phyloP scores from a whole-genome alignment of 2,113 vertebrate species.

The Halichoeres trimaculatus region DNA sequence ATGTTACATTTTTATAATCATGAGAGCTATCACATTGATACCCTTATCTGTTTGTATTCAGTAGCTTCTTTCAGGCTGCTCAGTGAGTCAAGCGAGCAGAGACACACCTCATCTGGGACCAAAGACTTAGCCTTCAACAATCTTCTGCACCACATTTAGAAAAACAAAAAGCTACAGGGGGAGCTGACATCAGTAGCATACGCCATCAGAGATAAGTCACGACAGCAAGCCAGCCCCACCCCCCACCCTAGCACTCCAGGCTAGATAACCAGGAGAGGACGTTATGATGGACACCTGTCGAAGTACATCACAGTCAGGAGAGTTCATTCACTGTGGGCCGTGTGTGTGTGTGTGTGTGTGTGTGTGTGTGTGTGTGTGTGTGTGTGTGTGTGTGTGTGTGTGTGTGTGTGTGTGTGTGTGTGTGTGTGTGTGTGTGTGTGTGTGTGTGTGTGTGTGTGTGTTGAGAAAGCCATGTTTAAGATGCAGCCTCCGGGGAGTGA shows the following conservation, averaged over 20 bases:
- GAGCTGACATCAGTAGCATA: conserved; percentile 54
- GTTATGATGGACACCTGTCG: conserved; percentile 71
- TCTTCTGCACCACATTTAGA: conserved; percentile 50
- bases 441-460: too few species aligned
- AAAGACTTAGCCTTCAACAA: conserved; percentile 32
- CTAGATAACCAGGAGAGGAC: conserved; percentile 30
- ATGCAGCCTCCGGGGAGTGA: conserved; percentile 46
- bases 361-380: neutral
- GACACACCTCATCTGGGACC: conserved; percentile 21
- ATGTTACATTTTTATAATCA: neutral
- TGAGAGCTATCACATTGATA: neutral
- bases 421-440: conserved; percentile 25
- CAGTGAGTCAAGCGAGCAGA: neutral
- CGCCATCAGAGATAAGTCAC: conserved; percentile 55
- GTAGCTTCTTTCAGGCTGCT: conserved; percentile 1
- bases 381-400: neutral
- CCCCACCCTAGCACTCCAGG: conserved; percentile 6
- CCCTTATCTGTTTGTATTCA: neutral
- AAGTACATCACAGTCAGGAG: conserved; percentile 56
- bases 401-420: neutral
- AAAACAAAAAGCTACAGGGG: conserved; percentile 32
- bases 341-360: conserved; percentile 12
- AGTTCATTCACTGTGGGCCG: conserved; percentile 15
- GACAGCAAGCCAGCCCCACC: conserved; percentile 46
- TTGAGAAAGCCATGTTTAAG: conserved; percentile 51